phyloP scores from a whole-genome alignment of 1,140 invertebrate species.

The Drosophila quadrilineata region DNA sequence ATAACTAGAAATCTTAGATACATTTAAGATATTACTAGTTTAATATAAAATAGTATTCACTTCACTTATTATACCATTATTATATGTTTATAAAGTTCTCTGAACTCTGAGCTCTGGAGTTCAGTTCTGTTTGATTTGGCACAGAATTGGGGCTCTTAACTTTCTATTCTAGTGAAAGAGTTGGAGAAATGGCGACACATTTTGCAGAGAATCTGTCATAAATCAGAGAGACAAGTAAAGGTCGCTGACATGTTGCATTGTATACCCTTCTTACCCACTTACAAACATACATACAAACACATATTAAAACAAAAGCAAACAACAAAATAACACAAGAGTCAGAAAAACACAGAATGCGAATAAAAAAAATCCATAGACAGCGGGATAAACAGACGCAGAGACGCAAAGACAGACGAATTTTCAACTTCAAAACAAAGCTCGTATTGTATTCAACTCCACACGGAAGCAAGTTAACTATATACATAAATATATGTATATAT shows the following conservation, averaged over 20 bases:
- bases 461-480: conserved; percentile 38
- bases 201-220: conserved; percentile 21
- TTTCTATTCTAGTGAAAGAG: too few relatives aligned
- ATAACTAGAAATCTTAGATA: too few relatives aligned
- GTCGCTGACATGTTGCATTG: conserved; percentile 44
- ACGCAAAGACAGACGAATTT: conserved; percentile 12
- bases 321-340: too few relatives aligned
- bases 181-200: background rate
- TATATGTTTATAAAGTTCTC: too few relatives aligned
- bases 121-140: conserved; percentile 9
- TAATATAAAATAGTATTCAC: too few relatives aligned
- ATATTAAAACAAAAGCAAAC: background rate
- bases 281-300: background rate
- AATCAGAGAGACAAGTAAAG: conserved; percentile 31
- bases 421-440: conserved; percentile 37
- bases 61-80: too few relatives aligned
- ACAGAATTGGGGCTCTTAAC: conserved; percentile 17
- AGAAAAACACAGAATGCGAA: conserved; percentile 3
- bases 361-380: conserved; percentile 5
- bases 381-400: too few relatives aligned
- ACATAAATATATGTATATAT: too few relatives aligned
- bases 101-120: background rate
- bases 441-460: conserved; percentile 23
- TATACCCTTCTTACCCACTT: conserved; percentile 31
- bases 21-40: too few relatives aligned